Evolutionary conservation across 2,113 vertebrate species (phyloP).

Genomic region (Narcine bancroftii): DNA sequence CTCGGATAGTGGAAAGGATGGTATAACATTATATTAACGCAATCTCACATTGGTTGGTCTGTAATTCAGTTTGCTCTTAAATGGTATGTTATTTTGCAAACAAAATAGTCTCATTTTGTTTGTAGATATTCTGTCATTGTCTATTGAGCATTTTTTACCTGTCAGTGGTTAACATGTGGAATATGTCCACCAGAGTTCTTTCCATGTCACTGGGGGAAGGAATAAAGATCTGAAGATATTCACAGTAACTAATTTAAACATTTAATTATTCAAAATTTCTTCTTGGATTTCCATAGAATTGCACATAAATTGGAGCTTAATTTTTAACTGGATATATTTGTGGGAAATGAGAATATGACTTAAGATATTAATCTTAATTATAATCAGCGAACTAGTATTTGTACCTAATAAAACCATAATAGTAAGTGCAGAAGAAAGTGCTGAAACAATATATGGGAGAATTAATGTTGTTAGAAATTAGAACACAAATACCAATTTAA

Average conservation of each 20-base stretch:
- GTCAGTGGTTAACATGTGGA: too few relatives aligned
- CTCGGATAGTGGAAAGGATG: background rate
- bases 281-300: background rate
- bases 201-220: background rate
- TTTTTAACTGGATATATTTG: background rate
- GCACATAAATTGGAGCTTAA: background rate
- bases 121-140: too few relatives aligned
- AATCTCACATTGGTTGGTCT: too few relatives aligned
- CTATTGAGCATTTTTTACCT: too few relatives aligned
- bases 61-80: too few relatives aligned
- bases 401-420: background rate
- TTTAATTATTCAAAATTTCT: background rate
- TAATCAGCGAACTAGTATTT: background rate
- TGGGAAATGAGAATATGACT: background rate
- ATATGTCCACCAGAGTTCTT: too few relatives aligned
- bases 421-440: background rate
- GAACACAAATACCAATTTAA: conserved; percentile 13
- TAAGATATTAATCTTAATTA: background rate
- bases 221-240: background rate
- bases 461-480: background rate
- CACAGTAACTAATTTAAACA: background rate
- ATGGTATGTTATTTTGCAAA: too few relatives aligned
- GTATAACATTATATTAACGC: background rate
- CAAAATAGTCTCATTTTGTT: too few relatives aligned
- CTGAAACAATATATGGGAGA: background rate